These are phyloP conservation scores for Gymnocypris eckloni DNA, from an alignment of 2,797 vertebrate species.

Conservation along the genomic window DNA sequence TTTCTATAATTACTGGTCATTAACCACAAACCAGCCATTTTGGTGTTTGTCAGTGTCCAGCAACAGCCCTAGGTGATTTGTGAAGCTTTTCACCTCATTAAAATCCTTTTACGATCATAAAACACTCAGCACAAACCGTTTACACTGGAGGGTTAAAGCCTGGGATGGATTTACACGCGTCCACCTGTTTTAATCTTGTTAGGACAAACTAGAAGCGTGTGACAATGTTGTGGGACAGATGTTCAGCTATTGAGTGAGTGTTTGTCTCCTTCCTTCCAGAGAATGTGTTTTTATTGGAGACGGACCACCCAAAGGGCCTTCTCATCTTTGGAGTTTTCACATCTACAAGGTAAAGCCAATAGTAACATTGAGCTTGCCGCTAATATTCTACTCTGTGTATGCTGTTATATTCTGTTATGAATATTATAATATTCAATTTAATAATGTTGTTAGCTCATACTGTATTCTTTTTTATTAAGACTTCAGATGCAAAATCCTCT, in stretches of 20 bases:
- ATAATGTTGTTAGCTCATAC: too few species aligned
- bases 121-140: slow-evolving; percentile 23
- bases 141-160: not conserved
- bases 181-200: slow-evolving; percentile 26
- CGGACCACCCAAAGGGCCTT: slow-evolving; percentile 90
- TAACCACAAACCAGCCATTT: not conserved
- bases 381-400: not conserved
- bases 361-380: not conserved
- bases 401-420: not conserved
- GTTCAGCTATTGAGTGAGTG: slow-evolving; percentile 2
- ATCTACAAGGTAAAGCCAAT: slow-evolving; percentile 89
- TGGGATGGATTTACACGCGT: slow-evolving; percentile 21
- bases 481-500: too few species aligned
- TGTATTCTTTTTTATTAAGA: too few species aligned
- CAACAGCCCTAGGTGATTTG: not conserved
- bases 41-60: slow-evolving; percentile 23
- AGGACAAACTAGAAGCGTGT: not conserved
- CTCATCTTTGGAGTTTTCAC: slow-evolving; percentile 95
- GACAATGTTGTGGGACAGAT: slow-evolving; percentile 16
- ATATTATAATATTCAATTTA: too few species aligned
- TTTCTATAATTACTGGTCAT: not conserved
- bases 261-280: slow-evolving; percentile 77
- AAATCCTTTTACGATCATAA: slow-evolving; percentile 33
- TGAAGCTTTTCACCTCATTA: slow-evolving; percentile 38
- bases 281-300: slow-evolving; percentile 95